Percentiles rank a stretch among this genome's conserved stretches.
Evolutionary conservation across 2,888 invertebrate genomes (phyloP).

Genomic region (Apamea epomidion): DNA sequence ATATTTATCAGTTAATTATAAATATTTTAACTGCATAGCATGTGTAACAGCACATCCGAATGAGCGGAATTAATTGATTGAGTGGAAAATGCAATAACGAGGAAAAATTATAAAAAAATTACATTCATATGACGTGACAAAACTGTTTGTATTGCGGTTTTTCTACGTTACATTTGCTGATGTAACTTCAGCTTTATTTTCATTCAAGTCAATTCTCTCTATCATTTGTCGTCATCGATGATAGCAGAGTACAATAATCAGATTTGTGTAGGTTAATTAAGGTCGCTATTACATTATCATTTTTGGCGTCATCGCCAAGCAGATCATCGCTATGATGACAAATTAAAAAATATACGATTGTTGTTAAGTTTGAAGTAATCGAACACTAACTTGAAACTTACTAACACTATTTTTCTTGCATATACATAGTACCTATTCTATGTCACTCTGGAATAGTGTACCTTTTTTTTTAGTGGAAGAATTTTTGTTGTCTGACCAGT

Average conservation of each 20-base stretch:
- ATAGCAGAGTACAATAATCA: neutral
- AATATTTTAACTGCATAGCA: neutral
- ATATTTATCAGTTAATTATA: neutral
- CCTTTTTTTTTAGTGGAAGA: too few relatives aligned
- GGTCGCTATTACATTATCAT: neutral
- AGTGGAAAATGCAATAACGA: constrained; percentile 11
- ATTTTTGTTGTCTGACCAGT: too few relatives aligned
- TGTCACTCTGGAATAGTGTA: too few relatives aligned
- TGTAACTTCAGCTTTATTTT: neutral
- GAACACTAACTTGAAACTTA: too few relatives aligned
- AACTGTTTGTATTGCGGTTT: constrained; percentile 13
- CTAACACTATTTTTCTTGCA: too few relatives aligned
- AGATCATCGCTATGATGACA: neutral
- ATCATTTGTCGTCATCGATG: neutral
- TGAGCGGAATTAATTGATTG: neutral
- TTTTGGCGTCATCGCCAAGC: neutral
- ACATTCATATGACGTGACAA: neutral
- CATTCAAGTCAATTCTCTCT: neutral
- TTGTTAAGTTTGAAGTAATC: too few relatives aligned
- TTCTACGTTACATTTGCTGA: neutral
- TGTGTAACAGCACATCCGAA: neutral
- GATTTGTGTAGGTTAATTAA: neutral
- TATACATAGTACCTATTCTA: too few relatives aligned
- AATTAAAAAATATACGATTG: too few relatives aligned
- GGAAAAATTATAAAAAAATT: neutral